These are phyloP conservation scores for Panzeria rudis DNA, from an alignment of 2,888 invertebrate genomes.

Conservation along the genomic window DNA sequence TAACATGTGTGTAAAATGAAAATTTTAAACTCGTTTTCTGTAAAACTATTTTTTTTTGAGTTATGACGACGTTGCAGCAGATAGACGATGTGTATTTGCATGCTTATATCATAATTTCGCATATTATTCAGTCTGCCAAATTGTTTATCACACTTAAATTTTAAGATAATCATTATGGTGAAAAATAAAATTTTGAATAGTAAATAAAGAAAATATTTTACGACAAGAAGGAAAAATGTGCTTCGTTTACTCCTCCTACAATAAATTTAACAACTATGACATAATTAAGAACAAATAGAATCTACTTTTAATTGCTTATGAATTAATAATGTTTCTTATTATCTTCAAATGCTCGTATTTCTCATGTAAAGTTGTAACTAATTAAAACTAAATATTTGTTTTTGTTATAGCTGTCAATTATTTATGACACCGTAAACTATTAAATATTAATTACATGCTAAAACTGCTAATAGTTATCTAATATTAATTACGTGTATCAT, in stretches of 20 bases:
- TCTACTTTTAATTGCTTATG: background rate
- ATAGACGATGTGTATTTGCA: too few species aligned
- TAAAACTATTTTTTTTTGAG: too few species aligned
- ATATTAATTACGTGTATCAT: background rate
- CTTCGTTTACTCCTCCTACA: background rate
- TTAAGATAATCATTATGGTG: background rate
- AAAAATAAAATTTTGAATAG: too few species aligned
- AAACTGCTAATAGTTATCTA: background rate
- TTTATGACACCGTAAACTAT: constrained; percentile 5
- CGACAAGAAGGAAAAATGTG: too few species aligned
- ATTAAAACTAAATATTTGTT: constrained; percentile 26
- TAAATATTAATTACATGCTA: constrained; percentile 8
- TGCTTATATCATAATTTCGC: too few species aligned
- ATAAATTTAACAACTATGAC: background rate
- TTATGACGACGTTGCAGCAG: too few species aligned
- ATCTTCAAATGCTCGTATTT: background rate
- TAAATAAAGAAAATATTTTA: too few species aligned
- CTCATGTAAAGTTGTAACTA: background rate
- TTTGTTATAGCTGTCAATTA: background rate
- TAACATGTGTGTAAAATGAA: too few species aligned
- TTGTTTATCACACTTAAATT: background rate
- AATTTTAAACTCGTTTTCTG: too few species aligned
- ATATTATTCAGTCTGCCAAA: too few species aligned
- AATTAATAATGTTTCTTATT: background rate
- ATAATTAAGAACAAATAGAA: too few species aligned